Base-by-base conservation (phyloP, 2,888 invertebrate species). In the Ligdia adustata region DNA sequence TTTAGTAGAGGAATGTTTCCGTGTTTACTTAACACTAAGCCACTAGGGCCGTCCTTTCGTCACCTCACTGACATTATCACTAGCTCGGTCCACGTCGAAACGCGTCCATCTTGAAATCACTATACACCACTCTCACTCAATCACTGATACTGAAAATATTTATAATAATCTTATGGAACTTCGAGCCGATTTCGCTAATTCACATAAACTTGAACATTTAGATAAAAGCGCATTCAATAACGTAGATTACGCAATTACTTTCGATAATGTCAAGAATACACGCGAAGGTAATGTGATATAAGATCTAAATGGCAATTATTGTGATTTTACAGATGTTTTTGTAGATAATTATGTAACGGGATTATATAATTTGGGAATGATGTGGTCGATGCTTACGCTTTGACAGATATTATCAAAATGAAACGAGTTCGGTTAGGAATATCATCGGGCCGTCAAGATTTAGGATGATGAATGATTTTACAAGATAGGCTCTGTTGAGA, bases 1-100 rank as follows among this genome's bases (percentile, higher is more conserved):
- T 89, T 90, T 82, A 89, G 66, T 76, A 90, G 79, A 69, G 90
- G 90, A 90, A 90, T 90, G 87, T 81, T 90, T 87, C 66, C 69
- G 76, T 66, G 64, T 60, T 22, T 64, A 62, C 53, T 58, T 64
- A 59, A 58, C 79, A 75, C 76, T 66, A 55, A 75, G 81, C 86
- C 87, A 85, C 51, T 47, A 60, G 69, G 84, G 85, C 75, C 49
- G 64, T 56, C 60, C 59, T 64, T 56, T 50, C 55, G 80, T 88
- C 88, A 89, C 81, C 89, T 86, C 80, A 79, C 79, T 57, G 73
- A 62, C 83, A 84, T 82, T 18, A 48, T 79, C 74, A 79, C 73
- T 74, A 66, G 27, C 66, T 66, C 27, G 62, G 64, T 63, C 73
- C 82, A 76, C 78, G 60, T 62, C 50, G n/a, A n/a, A n/a, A 55